Evolutionary conservation across 2,113 vertebrate species (phyloP), one percentile per base, ranked within the genome.

Genomic region (Cinclus mexicanus): DNA sequence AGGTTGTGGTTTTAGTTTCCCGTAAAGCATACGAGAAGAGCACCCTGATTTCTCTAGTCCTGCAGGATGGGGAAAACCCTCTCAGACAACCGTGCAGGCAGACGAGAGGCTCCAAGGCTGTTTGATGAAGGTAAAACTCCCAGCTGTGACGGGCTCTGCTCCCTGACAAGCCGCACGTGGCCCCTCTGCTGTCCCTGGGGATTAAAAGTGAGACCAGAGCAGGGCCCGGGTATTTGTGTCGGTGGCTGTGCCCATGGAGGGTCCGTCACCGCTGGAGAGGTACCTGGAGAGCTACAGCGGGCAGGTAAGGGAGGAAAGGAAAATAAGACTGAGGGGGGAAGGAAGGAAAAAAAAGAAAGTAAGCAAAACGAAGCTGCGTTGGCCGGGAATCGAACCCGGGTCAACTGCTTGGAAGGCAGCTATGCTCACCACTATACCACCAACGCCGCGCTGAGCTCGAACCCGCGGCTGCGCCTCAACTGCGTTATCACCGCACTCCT

Each of bases 381-480:
- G 95, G 95, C 95, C 95, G 94, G 95, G 95, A 96, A 96, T 96
- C 95, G 95, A 96, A 96, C 95, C 95, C 95, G 94, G 97, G 97
- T 97, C 97, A 98, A 97, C 97, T 97, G 97, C 97, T 98, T 98
- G 97, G 98, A 98, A 98, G 97, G 98, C 98, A 98, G 98, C 97
- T 98, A 98, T 98, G 98, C 97, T 98, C 92, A 98, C 98, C 98
- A 98, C 98, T 98, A 98, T 98, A 98, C 98, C 97, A 98, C 97
- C 98, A 98, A 95, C 92, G 89, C 87, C 0, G 7, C 1, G n/a
- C 14, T 55, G 39, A 0, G 0, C 0, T 0, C 0, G 0, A 0
- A 0, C 0, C 0, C 0, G 6, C 1, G 20, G 10, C 29, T 1
- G 4, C 0, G 0, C 1, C 5, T 0, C 0, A 87, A 33, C 0